These are phyloP conservation scores for Whitmania pigra DNA, from an alignment of 1,140 invertebrate genomes.

Conservation along the genomic window DNA sequence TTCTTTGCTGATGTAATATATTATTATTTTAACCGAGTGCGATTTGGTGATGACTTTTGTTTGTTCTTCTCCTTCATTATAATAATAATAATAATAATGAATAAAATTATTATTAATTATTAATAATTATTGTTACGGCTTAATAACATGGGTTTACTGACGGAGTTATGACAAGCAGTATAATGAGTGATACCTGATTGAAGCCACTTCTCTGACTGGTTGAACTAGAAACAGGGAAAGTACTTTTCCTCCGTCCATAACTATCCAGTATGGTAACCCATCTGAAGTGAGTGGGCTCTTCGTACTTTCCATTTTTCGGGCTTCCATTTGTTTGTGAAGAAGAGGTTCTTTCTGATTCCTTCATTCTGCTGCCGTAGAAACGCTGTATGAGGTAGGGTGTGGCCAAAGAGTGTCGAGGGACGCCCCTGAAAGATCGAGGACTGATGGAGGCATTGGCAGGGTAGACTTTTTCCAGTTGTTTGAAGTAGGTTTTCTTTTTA, in stretches of 20 bases:
- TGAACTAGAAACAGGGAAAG: background rate
- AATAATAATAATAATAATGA: too few species aligned
- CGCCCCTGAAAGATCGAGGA: background rate
- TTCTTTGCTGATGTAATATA: too few species aligned
- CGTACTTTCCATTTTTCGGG: background rate
- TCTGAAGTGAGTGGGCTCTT: slow-evolving; percentile 9
- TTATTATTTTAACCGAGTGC: too few species aligned
- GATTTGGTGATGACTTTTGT: too few species aligned
- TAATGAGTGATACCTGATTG: too few species aligned
- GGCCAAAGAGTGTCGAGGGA: background rate
- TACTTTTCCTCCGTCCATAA: slow-evolving; percentile 7
- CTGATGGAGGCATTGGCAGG: background rate
- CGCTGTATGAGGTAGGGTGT: slow-evolving; percentile 5
- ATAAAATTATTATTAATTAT: too few species aligned
- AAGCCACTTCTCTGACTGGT: too few species aligned
- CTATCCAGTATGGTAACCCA: background rate
- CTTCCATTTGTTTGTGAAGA: background rate
- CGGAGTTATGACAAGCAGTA: too few species aligned
- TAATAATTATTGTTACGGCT: too few species aligned
- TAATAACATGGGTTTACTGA: too few species aligned
- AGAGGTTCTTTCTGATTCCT: background rate
- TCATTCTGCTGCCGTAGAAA: background rate
- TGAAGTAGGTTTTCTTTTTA: background rate
- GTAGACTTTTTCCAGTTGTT: slow-evolving; percentile 2
- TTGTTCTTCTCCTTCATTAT: too few species aligned